phyloP scores from a whole-genome alignment of 2,797 vertebrate species.

The Sebastes minor region DNA sequence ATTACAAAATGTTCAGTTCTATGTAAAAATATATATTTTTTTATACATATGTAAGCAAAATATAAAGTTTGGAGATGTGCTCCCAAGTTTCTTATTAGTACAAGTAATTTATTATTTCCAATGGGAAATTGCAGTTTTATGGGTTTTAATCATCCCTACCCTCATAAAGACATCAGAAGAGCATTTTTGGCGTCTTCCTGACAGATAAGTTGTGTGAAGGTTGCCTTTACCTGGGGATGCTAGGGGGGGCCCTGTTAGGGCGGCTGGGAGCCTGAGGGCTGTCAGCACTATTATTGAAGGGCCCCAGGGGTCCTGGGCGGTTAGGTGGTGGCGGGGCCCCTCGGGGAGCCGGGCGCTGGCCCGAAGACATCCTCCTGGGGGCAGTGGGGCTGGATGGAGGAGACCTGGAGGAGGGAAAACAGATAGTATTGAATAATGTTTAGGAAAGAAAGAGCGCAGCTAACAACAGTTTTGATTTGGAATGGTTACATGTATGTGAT shows the following conservation, averaged over 20 bases:
- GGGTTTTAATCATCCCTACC: neutral
- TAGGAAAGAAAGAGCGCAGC: neutral
- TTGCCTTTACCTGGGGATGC: slow-evolving; percentile 90
- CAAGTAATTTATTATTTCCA: neutral
- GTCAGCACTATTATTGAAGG: slow-evolving; percentile 86
- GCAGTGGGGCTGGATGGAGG: slow-evolving; percentile 91
- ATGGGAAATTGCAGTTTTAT: neutral
- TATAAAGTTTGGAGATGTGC: neutral
- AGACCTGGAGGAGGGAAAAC: slow-evolving; percentile 77
- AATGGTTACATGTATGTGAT: neutral
- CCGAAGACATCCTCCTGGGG: slow-evolving; percentile 86
- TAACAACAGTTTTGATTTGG: neutral
- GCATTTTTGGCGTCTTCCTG: neutral
- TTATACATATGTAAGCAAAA: neutral
- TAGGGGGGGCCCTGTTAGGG: slow-evolving; percentile 92
- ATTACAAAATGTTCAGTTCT: neutral
- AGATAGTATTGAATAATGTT: neutral
- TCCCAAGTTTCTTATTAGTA: neutral
- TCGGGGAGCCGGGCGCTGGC: slow-evolving; percentile 84
- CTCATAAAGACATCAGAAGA: neutral
- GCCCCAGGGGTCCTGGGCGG: slow-evolving; percentile 88
- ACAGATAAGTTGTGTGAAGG: neutral
- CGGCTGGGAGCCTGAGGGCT: slow-evolving; percentile 91
- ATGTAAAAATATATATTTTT: neutral
- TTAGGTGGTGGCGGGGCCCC: slow-evolving; percentile 90